A percentile compares a stretch with the other conserved stretches of the same genome.
phyloP scores from a whole-genome alignment of 2,888 invertebrate genomes.

The Oeneis ivallda region DNA sequence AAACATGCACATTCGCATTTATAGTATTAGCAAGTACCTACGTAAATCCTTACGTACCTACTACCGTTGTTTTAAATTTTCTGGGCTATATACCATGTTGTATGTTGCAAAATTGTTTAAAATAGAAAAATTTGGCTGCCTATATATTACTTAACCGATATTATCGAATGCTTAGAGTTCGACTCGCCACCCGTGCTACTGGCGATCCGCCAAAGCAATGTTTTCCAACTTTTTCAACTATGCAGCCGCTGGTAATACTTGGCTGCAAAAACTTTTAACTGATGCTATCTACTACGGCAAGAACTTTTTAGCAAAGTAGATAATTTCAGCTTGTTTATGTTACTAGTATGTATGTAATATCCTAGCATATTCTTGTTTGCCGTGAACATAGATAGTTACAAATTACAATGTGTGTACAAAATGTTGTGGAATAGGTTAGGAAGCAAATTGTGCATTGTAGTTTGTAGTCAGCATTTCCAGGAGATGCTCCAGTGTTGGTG shows the following conservation, averaged over 20 bases:
- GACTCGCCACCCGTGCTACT: constrained; percentile 22
- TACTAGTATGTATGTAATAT: background rate
- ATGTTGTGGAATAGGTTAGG: too few species aligned
- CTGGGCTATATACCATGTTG: background rate
- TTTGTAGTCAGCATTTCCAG: too few species aligned
- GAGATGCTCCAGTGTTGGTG: too few species aligned
- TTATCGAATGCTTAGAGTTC: constrained; percentile 25
- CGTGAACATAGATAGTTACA: background rate
- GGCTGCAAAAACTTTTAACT: constrained; percentile 25
- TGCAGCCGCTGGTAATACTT: constrained; percentile 27
- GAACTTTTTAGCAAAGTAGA: constrained; percentile 20
- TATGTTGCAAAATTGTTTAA: background rate
- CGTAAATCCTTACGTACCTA: too few species aligned
- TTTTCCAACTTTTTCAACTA: constrained; percentile 28
- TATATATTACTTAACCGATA: constrained; percentile 22
- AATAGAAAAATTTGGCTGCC: background rate
- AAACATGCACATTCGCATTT: too few species aligned
- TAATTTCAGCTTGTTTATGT: constrained; percentile 22
- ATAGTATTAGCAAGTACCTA: too few species aligned
- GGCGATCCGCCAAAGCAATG: constrained; percentile 25
- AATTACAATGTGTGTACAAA: too few species aligned
- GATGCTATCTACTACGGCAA: constrained; percentile 23
- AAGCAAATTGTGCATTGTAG: too few species aligned
- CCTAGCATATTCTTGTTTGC: background rate
- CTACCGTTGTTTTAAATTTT: background rate